Base-by-base conservation (phyloP, 1,140 invertebrate genomes). In the Zaprionus kolodkinae region DNA sequence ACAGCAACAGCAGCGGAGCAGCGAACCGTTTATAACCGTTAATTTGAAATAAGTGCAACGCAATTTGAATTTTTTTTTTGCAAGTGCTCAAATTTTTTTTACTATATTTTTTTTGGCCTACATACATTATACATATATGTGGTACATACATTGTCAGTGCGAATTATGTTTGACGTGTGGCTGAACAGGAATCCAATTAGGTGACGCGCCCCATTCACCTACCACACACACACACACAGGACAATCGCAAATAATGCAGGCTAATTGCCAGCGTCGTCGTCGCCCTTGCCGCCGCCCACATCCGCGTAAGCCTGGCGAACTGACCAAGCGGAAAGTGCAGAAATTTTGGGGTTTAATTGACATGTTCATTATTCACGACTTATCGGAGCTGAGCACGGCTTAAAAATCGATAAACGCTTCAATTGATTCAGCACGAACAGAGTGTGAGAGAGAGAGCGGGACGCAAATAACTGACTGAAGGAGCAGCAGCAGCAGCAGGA, bases 381-480 rank as follows among this genome's bases (percentile, higher is more conserved):
- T 50, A 25, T 56, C 43, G 17, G 11, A 57, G 52, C 13, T 15
- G 17, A 30, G 3, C n/a, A 38, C 36, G 21, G 9, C 15, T 54
- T 25, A 10, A 74, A 74, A 73, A 74, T 74, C 72, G 56, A 74
- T 69, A 62, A 48, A 38, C n/a, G 45, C 50, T 61, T 35, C 12
- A 67, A 78, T 78, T 64, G 40, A 55, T 30, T 27, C 27, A 13
- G 25, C 7, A 21, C 21, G 21, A 21, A 21, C 1, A 21, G 21
- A 21, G 21, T 21, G 21, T 1, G 21, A 27, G 2, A 61, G 36
- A 21, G 11, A 50, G 17, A 50, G n/a, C n/a, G n/a, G n/a, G 30
- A 67, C 74, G 7, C 7, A 35, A 7, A 9, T 35, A 35, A 4
- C 4, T 71, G 40, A 15, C 12, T 65, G 56, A 72, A 21, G 21